phyloP scores from a whole-genome alignment of 2,113 vertebrate genomes.

The Diadophis punctatus region DNA sequence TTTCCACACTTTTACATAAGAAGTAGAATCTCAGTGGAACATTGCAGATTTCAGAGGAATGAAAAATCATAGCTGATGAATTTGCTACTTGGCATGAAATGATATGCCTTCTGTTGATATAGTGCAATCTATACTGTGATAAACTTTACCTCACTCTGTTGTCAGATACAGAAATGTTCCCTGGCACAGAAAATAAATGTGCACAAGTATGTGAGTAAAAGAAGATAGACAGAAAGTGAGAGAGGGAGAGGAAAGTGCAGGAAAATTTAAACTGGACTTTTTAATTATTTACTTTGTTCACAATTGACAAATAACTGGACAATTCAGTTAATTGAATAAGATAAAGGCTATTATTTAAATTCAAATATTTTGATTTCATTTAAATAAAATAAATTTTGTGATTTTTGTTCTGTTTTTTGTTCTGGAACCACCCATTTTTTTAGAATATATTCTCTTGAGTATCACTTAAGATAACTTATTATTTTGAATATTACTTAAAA shows the following conservation, averaged over 20 bases:
- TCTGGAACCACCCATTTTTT: neutral
- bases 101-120: neutral
- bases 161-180: neutral
- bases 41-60: neutral
- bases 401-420: neutral
- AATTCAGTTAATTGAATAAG: no score
- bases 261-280: neutral
- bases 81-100: conserved; percentile 1
- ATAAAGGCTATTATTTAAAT: neutral
- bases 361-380: neutral
- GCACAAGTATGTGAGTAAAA: neutral
- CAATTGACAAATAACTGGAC: neutral
- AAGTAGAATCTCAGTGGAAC: neutral
- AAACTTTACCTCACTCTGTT: neutral
- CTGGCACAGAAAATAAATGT: neutral
- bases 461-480: neutral
- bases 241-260: neutral
- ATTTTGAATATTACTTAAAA: neutral
- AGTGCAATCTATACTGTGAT: neutral
- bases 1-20: neutral
- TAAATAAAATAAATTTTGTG: neutral
- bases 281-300: neutral
- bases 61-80: neutral
- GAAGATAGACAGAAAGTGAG: neutral
- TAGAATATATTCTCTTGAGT: neutral